These are phyloP conservation scores for Leucophenga maculata DNA, from an alignment of 2,888 invertebrate genomes.

Conservation along the genomic window DNA sequence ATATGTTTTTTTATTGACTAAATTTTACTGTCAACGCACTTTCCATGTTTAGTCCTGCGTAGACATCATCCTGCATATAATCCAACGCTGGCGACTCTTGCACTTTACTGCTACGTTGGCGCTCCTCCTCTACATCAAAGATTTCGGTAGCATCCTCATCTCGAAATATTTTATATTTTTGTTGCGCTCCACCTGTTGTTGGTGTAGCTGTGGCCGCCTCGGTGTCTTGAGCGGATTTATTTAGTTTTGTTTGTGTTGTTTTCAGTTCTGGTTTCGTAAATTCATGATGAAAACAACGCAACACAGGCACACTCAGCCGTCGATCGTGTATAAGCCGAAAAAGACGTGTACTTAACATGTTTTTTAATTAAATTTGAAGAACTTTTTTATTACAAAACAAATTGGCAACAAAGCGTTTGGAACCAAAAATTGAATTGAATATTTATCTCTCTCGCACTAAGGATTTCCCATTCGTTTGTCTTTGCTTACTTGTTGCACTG, in stretches of 20 bases:
- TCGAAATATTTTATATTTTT: constrained; percentile 80
- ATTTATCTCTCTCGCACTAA: too few species aligned
- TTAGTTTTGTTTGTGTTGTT: constrained; percentile 1
- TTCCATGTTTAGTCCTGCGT: constrained; percentile 75
- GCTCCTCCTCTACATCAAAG: constrained; percentile 82
- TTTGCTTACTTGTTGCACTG: too few species aligned
- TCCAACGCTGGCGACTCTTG: constrained; percentile 21
- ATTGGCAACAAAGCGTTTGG: too few species aligned
- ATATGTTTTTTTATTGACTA: neutral
- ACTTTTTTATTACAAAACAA: neutral
- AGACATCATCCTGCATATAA: constrained; percentile 51
- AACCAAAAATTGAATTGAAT: too few species aligned
- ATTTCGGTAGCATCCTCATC: constrained; percentile 81
- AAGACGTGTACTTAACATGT: constrained; percentile 56
- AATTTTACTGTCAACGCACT: constrained; percentile 65
- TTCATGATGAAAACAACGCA: constrained; percentile 66
- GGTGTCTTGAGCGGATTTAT: neutral
- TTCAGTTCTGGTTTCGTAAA: constrained; percentile 56
- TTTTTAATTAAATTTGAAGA: constrained; percentile 14
- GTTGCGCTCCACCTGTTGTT: constrained; percentile 73
- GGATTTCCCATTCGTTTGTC: too few species aligned
- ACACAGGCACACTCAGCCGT: constrained; percentile 54
- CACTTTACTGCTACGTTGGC: constrained; percentile 55
- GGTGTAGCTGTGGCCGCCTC: constrained; percentile 53
- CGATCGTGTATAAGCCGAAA: constrained; percentile 58